These are phyloP conservation scores for Sinelater perroti DNA, from an alignment of 2,888 invertebrate species.

Conservation along the genomic window DNA sequence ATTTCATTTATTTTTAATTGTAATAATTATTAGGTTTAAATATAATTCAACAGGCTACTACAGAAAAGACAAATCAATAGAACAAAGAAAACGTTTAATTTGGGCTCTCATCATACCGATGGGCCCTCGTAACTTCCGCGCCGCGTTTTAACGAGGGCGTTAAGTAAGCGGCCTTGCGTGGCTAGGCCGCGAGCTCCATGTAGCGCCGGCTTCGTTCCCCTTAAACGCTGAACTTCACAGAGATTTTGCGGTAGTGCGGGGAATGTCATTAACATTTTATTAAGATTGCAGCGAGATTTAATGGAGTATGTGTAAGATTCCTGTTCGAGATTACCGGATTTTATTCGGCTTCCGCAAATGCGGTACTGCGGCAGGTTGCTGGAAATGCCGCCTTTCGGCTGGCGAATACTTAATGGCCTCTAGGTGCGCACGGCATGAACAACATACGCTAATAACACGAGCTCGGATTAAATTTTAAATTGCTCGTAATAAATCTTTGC, in stretches of 20 bases:
- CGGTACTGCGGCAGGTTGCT: not conserved
- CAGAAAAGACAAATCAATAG: too few relatives aligned
- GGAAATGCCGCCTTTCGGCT: not conserved
- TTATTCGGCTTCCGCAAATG: constrained; percentile 6
- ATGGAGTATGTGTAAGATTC: constrained; percentile 30
- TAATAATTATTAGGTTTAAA: too few relatives aligned
- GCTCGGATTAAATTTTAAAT: constrained; percentile 10
- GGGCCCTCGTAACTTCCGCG: too few relatives aligned
- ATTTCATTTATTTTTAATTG: too few relatives aligned
- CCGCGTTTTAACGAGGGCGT: constrained; percentile 13
- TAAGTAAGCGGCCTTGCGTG: constrained; percentile 4
- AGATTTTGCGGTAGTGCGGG: constrained; percentile 26
- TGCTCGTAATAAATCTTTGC: not conserved
- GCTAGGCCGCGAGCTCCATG: constrained; percentile 10
- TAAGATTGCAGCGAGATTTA: constrained; percentile 30
- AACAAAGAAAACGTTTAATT: too few relatives aligned
- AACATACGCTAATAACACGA: not conserved
- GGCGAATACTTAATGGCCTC: not conserved
- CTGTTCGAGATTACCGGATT: constrained; percentile 7
- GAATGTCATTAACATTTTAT: constrained; percentile 32
- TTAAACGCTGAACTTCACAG: constrained; percentile 24
- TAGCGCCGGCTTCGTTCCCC: constrained; percentile 13
- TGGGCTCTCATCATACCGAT: too few relatives aligned
- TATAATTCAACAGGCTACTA: too few relatives aligned
- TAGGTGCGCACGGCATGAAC: not conserved